Evolutionary conservation across 1,140 invertebrate species (phyloP), one percentile per base, ranked within the genome.

Genomic region (Rhagoletis zephyria): DNA sequence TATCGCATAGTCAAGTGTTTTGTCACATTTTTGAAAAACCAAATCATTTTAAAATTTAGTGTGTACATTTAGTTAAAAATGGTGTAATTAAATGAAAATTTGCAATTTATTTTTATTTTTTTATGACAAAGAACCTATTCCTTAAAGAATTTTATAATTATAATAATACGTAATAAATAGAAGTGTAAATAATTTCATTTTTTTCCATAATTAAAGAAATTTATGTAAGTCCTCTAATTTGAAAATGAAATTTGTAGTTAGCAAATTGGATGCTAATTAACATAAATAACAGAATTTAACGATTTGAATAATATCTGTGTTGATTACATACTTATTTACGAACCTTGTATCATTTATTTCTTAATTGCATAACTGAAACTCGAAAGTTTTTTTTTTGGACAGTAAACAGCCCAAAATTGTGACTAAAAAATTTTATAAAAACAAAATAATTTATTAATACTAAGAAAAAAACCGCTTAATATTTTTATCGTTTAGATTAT

Each of bases 1-100:
- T 87, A 85, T 85, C 70, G 60, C 59, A 77, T 88, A 87, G 67
- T 86, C 42, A 88, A 61, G 48, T 64, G 51, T 85, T 63, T 81
- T 81, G 19, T 81, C 56, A n/a, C 56, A 2, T 81, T 7, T 40
- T 2, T 59, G 77, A 85, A 42, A 85, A 87, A 70, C 30, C 10
- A 7, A 30, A 30, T 1, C 51, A 56, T 56, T 56, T 3, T 3
- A 64, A 64, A 63, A 86, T 65, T 87, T 16, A 70, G 65, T 86
- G 30, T 30, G 30, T 30, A 30, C 1, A 30, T 30, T 30, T 30
- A 30, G 1, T 30, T 87, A 16, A 51, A 51, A 2, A 45, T 61
- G 40, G 61, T 51, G 65, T 45, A 51, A 56, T 51, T n/a, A 81
- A 81, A 87, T 40, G 10, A 85, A 85, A 86, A 88, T 87, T 67